These are phyloP conservation scores for Serinus canaria DNA, from an alignment of 2,113 vertebrate species.

Conservation along the genomic window DNA sequence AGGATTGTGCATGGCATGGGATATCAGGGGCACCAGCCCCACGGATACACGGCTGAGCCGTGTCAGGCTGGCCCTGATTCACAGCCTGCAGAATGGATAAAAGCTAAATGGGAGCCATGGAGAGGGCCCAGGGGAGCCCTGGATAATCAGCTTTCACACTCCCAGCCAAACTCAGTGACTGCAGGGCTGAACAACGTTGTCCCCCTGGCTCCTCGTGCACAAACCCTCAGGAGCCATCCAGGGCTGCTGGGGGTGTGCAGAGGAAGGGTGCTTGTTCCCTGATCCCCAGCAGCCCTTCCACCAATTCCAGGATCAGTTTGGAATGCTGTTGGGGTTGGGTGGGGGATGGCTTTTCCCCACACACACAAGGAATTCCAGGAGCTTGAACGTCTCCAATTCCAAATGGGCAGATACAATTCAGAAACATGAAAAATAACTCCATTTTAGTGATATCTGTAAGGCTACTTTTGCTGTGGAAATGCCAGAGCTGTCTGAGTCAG, in stretches of 20 bases:
- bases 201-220: not conserved
- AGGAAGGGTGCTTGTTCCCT: not conserved
- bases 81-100: constrained; percentile 12
- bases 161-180: not conserved
- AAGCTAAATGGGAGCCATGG: not conserved
- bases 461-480: not conserved
- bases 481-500: not conserved
- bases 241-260: not conserved
- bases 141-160: constrained; percentile 30
- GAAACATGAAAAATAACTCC: not conserved
- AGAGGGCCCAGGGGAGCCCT: constrained; percentile 7
- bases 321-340: not conserved
- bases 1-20: not conserved
- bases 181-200: not conserved
- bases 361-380: not conserved
- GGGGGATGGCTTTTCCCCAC: not conserved
- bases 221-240: constrained; percentile 2
- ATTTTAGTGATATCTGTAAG: not conserved
- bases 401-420: not conserved
- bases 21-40: not conserved
- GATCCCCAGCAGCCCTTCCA: not conserved
- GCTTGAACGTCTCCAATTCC: not conserved
- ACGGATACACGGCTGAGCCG: not conserved
- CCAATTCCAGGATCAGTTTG: not conserved
- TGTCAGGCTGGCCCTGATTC: not conserved